These are phyloP conservation scores for Xestobium rufovillosum DNA, from an alignment of 2,888 invertebrate species.

Conservation along the genomic window DNA sequence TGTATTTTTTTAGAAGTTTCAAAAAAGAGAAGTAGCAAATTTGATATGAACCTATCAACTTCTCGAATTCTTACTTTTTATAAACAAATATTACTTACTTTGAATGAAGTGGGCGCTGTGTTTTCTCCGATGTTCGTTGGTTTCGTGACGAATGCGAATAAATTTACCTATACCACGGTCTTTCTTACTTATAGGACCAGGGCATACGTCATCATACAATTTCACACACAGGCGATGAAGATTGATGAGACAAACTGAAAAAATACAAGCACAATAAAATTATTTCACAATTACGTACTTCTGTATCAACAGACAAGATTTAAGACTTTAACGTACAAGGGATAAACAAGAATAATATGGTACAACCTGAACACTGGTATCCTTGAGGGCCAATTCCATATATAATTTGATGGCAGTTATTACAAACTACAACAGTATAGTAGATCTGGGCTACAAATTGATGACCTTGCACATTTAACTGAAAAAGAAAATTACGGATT, in stretches of 20 bases:
- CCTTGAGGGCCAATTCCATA: slow-evolving; percentile 97
- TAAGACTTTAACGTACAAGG: slow-evolving; percentile 46
- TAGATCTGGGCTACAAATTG: slow-evolving; percentile 84
- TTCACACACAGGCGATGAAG: slow-evolving; percentile 41
- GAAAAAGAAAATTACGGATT: slow-evolving; percentile 28
- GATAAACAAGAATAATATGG: too few relatives aligned
- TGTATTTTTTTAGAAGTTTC: too few relatives aligned
- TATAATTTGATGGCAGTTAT: slow-evolving; percentile 85
- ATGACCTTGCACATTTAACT: slow-evolving; percentile 81
- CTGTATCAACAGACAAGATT: background rate
- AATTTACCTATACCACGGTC: slow-evolving; percentile 38
- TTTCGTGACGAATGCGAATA: slow-evolving; percentile 37
- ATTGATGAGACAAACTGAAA: slow-evolving; percentile 41
- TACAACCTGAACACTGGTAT: slow-evolving; percentile 90
- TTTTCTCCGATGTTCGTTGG: slow-evolving; percentile 40
- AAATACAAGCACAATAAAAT: slow-evolving; percentile 10
- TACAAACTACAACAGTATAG: slow-evolving; percentile 84
- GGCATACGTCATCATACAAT: slow-evolving; percentile 41
- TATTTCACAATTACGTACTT: too few relatives aligned
- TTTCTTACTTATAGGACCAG: slow-evolving; percentile 41
- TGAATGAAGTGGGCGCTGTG: slow-evolving; percentile 42
- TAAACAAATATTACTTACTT: slow-evolving; percentile 37
- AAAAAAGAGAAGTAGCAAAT: too few relatives aligned
- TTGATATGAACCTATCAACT: too few relatives aligned
- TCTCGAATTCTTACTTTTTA: too few relatives aligned